Base-by-base conservation (phyloP, 2,113 vertebrate species). In the Casuarius casuarius region DNA sequence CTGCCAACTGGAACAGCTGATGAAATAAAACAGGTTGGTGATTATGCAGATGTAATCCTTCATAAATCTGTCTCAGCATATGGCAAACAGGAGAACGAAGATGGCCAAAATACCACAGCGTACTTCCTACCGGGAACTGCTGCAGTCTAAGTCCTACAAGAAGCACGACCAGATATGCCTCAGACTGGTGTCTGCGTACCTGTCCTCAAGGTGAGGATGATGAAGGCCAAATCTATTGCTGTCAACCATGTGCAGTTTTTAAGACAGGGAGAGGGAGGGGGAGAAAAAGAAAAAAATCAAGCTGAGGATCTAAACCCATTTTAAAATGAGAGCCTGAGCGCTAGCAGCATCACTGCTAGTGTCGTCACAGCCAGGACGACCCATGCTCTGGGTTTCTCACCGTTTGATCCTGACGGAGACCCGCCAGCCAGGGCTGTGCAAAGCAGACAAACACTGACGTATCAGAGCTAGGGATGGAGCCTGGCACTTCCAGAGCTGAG, bases 1-100 rank as follows among this genome's bases (percentile, higher is more conserved):
- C 90, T 95, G 90, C 90, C 95, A 92, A 51, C 35, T 84, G 77
- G 71, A 94, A 77, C 82, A 92, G 85, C 74, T 91, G 92, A 94
- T 90, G 48, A 48, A 94, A 92, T 85, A 90, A 96, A 92, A 22
- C 85, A 87, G 77, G 90, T 66, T 96, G 56, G 85, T 89, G 77
- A 95, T 96, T 85, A 93, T 44, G 48, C 58, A 90, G 80, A 93
- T 95, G 76, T 54, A 94, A 83, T 77, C 42, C 70, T 80, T 83
- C 87, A 80, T 89, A 94, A 88, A 95, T 91, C 83, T 91, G 75
- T n/a, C 65, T 75, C 79, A 87, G 66, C 87, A 95, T 88, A 94
- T 35, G 77, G 80, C 70, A 59, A 95, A 82, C 58, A 73, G 58
- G 58, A 95, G 59, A 82, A 65, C 6, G 51, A 87, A 90, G 77